Percentiles rank a stretch among this genome's conserved stretches.
Evolutionary conservation across 2,113 vertebrate genomes (phyloP).

Genomic region (Antigone vipio): DNA sequence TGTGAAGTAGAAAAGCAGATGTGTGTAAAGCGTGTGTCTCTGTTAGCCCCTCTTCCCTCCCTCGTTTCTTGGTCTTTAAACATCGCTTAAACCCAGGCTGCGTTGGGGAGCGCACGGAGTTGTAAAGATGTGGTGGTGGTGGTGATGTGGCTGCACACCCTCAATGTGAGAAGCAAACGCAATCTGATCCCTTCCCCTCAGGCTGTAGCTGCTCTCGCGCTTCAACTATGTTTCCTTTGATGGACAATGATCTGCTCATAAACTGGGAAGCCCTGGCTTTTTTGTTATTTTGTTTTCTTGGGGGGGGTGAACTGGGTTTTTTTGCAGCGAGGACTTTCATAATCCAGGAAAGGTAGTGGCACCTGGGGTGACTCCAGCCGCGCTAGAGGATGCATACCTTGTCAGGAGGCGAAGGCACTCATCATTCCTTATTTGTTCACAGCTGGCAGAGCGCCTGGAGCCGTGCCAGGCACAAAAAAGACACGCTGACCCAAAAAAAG

Average conservation of each 20-base stretch:
- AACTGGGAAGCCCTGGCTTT: not conserved
- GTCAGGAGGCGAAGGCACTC: not conserved
- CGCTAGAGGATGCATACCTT: accelerated
- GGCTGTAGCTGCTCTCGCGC: not conserved
- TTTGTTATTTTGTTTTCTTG: not conserved
- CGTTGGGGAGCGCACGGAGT: accelerated
- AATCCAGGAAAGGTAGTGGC: not conserved
- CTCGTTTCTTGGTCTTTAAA: accelerated
- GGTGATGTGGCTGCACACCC: not conserved
- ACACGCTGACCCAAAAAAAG: not conserved
- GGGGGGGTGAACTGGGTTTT: not conserved
- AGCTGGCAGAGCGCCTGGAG: not conserved
- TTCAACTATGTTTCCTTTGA: not conserved
- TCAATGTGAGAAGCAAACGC: not conserved
- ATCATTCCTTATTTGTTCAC: not conserved
- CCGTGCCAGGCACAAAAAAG: not conserved
- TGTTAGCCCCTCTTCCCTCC: not conserved
- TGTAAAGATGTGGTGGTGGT: not conserved
- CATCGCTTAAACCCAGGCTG: accelerated
- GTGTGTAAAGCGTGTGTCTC: accelerated
- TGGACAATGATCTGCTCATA: not conserved
- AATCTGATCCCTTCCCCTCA: not conserved
- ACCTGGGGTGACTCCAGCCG: not conserved
- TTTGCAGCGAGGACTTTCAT: not conserved
- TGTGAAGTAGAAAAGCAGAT: accelerated